A percentile compares a stretch with the other conserved stretches of the same genome.
phyloP scores from a whole-genome alignment of 2,113 vertebrate species.

The Dendrocopos noguchii region DNA sequence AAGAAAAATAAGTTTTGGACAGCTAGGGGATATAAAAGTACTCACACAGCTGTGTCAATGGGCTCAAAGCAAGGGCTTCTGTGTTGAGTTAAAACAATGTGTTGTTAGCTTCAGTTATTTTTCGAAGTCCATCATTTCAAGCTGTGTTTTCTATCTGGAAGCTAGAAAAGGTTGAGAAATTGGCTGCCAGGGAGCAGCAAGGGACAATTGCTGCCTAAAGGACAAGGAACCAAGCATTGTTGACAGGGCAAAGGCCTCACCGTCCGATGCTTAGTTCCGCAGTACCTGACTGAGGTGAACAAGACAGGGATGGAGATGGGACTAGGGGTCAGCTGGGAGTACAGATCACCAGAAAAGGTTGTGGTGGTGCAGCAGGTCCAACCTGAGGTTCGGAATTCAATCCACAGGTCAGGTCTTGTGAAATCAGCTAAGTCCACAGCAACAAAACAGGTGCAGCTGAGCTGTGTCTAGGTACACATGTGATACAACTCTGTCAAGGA shows the following conservation, averaged over 20 bases:
- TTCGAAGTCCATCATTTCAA: background rate
- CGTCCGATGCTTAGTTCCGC: background rate
- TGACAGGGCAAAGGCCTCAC: background rate
- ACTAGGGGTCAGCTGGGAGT: background rate
- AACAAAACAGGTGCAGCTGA: background rate
- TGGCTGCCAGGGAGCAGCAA: background rate
- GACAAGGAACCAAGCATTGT: background rate
- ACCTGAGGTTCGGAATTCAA: background rate
- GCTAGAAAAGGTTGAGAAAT: background rate
- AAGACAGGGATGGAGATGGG: background rate
- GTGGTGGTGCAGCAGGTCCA: background rate
- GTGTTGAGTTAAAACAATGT: background rate
- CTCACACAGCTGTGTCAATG: constrained; percentile 25
- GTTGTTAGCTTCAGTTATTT: constrained; percentile 25
- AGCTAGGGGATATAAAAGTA: background rate
- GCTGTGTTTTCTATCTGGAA: constrained; percentile 34
- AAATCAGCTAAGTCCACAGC: background rate
- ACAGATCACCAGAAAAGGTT: background rate
- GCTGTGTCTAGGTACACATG: background rate
- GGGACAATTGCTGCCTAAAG: background rate
- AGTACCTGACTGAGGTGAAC: background rate
- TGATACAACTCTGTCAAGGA: background rate
- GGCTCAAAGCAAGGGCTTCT: constrained; percentile 2
- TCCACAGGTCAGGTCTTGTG: background rate
- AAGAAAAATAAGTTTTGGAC: background rate